Percentiles rank a stretch among this genome's conserved stretches.
Conservation (phyloP, 1,140 invertebrate genomes). For the Heliconius congener region DNA sequence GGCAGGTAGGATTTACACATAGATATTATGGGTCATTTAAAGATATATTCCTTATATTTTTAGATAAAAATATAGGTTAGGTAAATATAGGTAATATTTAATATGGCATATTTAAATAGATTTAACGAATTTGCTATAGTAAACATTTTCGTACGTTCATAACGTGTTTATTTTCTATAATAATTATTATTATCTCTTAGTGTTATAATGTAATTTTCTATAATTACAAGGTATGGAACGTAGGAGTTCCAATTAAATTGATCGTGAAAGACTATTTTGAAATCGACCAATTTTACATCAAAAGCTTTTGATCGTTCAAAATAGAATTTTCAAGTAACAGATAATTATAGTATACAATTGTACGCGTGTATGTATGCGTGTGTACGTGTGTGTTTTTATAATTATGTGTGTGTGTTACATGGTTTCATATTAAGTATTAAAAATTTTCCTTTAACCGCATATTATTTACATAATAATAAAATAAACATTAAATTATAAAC, state of each 20-base stretch:
- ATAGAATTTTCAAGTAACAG: background rate
- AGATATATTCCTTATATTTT: background rate
- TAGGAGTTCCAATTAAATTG: background rate
- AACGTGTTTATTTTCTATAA: too few relatives aligned
- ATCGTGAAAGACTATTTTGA: background rate
- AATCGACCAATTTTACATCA: background rate
- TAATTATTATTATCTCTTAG: too few relatives aligned
- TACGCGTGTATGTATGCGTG: background rate
- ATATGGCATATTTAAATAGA: too few relatives aligned
- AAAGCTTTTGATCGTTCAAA: background rate
- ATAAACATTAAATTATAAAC: too few relatives aligned
- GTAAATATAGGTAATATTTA: background rate
- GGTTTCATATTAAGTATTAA: too few relatives aligned
- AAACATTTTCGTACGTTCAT: too few relatives aligned
- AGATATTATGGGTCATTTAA: background rate
- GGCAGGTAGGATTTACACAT: background rate
- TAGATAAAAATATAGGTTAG: background rate
- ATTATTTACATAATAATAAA: too few relatives aligned
- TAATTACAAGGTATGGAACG: background rate
- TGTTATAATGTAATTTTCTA: too few relatives aligned
- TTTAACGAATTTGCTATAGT: too few relatives aligned
- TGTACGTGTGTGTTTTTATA: background rate
- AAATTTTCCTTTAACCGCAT: too few relatives aligned
- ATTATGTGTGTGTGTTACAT: background rate
- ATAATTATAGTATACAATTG: slow-evolving; percentile 1